Base-by-base conservation (phyloP, 2,888 invertebrate species). In the Napeogenes inachia region DNA sequence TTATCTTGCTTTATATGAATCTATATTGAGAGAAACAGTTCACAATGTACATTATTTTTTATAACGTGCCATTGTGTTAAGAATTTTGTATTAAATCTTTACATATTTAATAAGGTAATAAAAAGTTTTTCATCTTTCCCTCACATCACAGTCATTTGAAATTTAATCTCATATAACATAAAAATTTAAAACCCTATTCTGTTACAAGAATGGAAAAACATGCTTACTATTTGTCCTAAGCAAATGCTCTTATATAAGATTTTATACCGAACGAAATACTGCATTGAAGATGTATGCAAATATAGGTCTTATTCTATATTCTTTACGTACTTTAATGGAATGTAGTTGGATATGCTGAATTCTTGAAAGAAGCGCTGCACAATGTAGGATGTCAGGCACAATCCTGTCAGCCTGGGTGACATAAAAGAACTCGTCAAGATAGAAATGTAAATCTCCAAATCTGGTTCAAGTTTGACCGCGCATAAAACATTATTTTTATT, bases 391-490 rank as follows among this genome's bases (percentile, higher is more conserved):
- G 62, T 59, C 66, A 62, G 56, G 60, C 64, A 61, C 64, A 64
- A 64, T 67, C 67, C 59, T 64, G 62, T 64, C 67, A 67, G 59
- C 66, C 56, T 54, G 64, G 67, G 62, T 57, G 64, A 67, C 67
- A 64, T 64, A 62, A 67, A 64, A 67, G 56, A 67, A 62, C 59
- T 61, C 60, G 62, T 67, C 66, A 67, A 67, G 62, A 62, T 57
- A 60, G 60, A 62, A 67, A 64, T 62, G 59, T 64, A 62, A 60
- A 62, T 64, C 55, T 61, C 30, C 61, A 60, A 56, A 53, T 59
- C 30, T 38, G 60, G 55, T 57, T 62, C 35, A 38, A 61, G 53
- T 55, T 33, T 56, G 56, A 61, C 45, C 35, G 53, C 45, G 54
- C 50, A 57, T 57, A 57, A 54, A 45, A 45, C 13, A 50, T 47